Evolutionary conservation across 2,797 vertebrate genomes (phyloP).

Genomic region (Percopsis omiscomaycus): DNA sequence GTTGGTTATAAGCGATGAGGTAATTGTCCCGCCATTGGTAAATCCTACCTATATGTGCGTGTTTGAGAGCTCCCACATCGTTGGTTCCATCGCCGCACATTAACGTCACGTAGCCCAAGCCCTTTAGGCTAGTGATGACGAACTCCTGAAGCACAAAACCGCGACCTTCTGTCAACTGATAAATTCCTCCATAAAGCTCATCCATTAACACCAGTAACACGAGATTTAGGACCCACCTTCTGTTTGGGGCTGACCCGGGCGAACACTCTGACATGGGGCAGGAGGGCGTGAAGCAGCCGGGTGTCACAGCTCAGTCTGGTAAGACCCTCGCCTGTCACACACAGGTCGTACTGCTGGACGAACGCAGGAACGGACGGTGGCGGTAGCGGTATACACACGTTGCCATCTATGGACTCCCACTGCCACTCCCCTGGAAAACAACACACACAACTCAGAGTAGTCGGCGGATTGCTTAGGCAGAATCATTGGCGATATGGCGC

Average conservation of each 20-base stretch:
- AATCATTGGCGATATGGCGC: no score
- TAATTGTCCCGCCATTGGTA: neutral
- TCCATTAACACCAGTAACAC: neutral
- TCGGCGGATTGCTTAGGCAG: neutral
- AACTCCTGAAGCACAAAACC: constrained; percentile 81
- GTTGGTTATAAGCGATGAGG: neutral
- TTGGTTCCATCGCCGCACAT: constrained; percentile 99
- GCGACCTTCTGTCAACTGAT: neutral
- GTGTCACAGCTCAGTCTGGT: constrained; percentile 73
- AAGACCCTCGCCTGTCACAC: constrained; percentile 91
- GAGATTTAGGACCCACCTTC: constrained; percentile 79
- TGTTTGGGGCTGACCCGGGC: constrained; percentile 96
- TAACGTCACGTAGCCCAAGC: constrained; percentile 88
- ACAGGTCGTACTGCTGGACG: constrained; percentile 80
- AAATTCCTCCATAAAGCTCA: constrained; percentile 5
- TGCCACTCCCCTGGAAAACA: constrained; percentile 78
- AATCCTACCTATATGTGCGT: constrained; percentile 91
- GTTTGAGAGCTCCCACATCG: constrained; percentile 95
- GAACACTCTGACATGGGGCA: constrained; percentile 90
- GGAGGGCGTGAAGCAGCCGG: constrained; percentile 77
- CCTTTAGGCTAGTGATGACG: constrained; percentile 94
- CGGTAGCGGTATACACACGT: constrained; percentile 67
- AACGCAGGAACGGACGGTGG: constrained; percentile 72
- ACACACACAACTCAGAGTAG: constrained; percentile 8
- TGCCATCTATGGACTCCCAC: constrained; percentile 89